These are phyloP conservation scores for Andrena flavipes DNA, from an alignment of 2,888 invertebrate genomes.

Conservation along the genomic window DNA sequence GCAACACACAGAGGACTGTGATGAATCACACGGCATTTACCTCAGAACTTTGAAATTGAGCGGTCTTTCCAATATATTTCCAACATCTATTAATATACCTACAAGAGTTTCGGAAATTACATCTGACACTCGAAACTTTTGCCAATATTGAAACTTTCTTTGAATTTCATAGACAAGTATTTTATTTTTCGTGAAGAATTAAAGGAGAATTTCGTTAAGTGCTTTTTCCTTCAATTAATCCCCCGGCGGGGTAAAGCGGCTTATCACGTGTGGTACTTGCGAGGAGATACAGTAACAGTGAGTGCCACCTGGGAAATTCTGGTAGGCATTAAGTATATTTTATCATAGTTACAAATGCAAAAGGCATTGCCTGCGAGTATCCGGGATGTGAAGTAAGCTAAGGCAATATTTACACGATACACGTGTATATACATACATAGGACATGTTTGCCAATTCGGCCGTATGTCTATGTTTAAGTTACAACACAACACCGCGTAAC, in stretches of 20 bases:
- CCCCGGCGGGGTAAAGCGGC: constrained; percentile 27
- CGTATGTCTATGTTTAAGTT: not conserved
- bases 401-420: constrained; percentile 17
- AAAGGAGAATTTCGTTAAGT: not conserved
- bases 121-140: no score
- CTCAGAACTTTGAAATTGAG: no score
- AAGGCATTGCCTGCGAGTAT: constrained; percentile 53
- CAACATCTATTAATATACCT: no score
- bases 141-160: no score
- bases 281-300: constrained; percentile 54
- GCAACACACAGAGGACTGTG: no score
- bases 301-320: constrained; percentile 71
- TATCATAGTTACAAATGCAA: constrained; percentile 65
- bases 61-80: no score
- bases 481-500: not conserved
- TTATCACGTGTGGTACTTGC: constrained; percentile 53
- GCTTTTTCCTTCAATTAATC: constrained; percentile 16
- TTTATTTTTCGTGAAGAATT: not conserved
- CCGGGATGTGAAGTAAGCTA: constrained; percentile 52
- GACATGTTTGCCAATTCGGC: not conserved
- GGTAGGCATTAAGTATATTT: constrained; percentile 64
- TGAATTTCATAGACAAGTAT: not conserved
- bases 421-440: not conserved
- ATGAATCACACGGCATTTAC: no score
- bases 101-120: no score